Evolutionary conservation across 1,140 invertebrate genomes (phyloP), one percentile per base, ranked within the genome.

Genomic region (Lucilia cuprina): DNA sequence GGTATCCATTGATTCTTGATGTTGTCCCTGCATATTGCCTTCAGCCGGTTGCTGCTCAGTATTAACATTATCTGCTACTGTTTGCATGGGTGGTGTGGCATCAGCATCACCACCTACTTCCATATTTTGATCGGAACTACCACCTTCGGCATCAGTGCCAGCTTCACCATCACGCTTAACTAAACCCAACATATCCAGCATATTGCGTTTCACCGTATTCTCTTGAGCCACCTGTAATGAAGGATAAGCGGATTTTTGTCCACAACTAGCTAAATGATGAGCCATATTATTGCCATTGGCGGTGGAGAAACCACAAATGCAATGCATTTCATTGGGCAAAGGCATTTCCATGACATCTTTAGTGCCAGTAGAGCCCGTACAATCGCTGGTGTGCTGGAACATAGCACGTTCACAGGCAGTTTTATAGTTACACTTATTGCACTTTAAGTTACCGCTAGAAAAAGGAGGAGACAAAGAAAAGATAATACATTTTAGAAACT

Each of bases 371-470:
- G 78, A 49, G 87, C 91, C 91, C 91, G 93, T 90, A 92, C 95
- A 94, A 90, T 92, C 91, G 84, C 93, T 91, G 83, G 92, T 92
- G 91, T 97, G 96, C 80, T 94, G 93, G 86, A 94, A 92, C 92
- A 96, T 95, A 0, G 95, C 95, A 83, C 94, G 93, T 89, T 94
- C 94, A 90, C 96, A 97, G 84, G 94, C 95, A 7, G 95, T 96
- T 77, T 94, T 92, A 88, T 94, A 97, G 85, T 94, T 93, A 87
- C 96, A 97, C 84, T 95, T 94, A 70, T 93, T 93, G 90, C 96
- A 97, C 84, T 91, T 93, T 85, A 95, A 92, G 88, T 94, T 93
- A 0, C 95, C 95, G 2, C 95, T 96, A 88, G 85, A 92, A 91
- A 82, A 3, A 83, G 85, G n/a, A 55, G 25, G 25, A 83, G 84